Base-by-base conservation (phyloP, 2,113 vertebrate species). In the Microcebus murinus region DNA sequence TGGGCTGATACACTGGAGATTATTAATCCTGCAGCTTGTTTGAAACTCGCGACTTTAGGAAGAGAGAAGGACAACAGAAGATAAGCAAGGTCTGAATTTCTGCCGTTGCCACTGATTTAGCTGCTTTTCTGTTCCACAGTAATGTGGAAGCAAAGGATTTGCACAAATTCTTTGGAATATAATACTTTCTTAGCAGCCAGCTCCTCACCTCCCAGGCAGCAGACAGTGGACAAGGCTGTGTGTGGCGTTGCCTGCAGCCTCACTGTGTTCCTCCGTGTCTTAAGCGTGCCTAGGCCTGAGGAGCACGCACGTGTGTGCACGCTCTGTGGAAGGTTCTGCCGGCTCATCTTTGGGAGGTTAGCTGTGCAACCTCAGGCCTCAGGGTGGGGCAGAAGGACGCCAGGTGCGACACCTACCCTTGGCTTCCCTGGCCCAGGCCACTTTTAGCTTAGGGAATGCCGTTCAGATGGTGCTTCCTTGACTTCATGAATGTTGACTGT, bases 61-160 rank as follows among this genome's bases (percentile, higher is more conserved):
- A 29, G 82, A 61, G 73, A 90, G 29, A 71, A 8, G 81, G n/a
- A n/a, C 1, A 76, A 15, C 36, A 79, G 59, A 48, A 65, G 10
- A 21, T 20, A 50, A 57, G 31, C 20, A 45, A 31, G 63, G 14
- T 29, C 48, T 45, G 63, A 12, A 59, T 31, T 36, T 27, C 42
- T 34, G 0, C 17, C 1, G 4, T 9, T 31, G n/a, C 23, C 17
- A 14, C 1, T 8, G 20, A 39, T 45, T 34, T 20, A n/a, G 31
- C 57, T 31, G 65, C 52, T 55, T 93, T 87, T 68, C 39, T 27
- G 9, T 77, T 55, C 34, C 29, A 34, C 1, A 15, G n/a, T 1
- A 14, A 4, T 34, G 6, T 50, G 45, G 45, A 36, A 63, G 36
- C 63, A 48, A 50, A 59, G 52, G 7, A 17, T 79, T 50, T 63